Evolutionary conservation across 2,797 vertebrate genomes (phyloP).

Genomic region (Pempheris klunzingeri): DNA sequence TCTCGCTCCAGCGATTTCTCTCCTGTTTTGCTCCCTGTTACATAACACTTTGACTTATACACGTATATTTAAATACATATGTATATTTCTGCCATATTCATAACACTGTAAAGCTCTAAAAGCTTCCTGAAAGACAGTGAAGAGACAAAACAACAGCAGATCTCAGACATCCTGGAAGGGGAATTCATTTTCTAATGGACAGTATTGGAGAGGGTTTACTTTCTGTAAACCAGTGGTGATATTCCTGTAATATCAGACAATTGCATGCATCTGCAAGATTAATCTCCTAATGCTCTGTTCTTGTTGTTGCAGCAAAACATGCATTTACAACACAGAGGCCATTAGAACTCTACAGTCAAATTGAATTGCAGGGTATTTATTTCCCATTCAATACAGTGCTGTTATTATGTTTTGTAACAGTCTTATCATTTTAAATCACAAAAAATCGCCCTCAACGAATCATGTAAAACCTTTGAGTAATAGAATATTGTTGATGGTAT

Average conservation of each 20-base stretch:
- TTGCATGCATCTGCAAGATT: slow-evolving; percentile 47
- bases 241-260: slow-evolving; percentile 41
- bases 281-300: slow-evolving; percentile 55
- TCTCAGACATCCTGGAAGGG: slow-evolving; percentile 22
- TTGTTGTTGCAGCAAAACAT: slow-evolving; percentile 46
- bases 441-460: background rate
- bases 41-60: slow-evolving; percentile 8
- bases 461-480: slow-evolving; percentile 3
- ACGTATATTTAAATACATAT: background rate
- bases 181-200: slow-evolving; percentile 59
- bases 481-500: background rate
- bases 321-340: slow-evolving; percentile 24
- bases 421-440: background rate
- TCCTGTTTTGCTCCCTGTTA: background rate
- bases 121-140: background rate
- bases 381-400: slow-evolving; percentile 1
- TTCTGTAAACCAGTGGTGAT: slow-evolving; percentile 38
- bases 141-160: slow-evolving; percentile 6
- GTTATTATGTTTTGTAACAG: background rate
- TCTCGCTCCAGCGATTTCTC: background rate
- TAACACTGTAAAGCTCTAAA: slow-evolving; percentile 6
- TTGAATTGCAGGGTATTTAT: slow-evolving; percentile 35
- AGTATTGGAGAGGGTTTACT: slow-evolving; percentile 31
- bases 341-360: slow-evolving; percentile 18
- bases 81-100: background rate